Evolutionary conservation across 2,113 vertebrate genomes (phyloP).

Genomic region (Myxocyprinus asiaticus): DNA sequence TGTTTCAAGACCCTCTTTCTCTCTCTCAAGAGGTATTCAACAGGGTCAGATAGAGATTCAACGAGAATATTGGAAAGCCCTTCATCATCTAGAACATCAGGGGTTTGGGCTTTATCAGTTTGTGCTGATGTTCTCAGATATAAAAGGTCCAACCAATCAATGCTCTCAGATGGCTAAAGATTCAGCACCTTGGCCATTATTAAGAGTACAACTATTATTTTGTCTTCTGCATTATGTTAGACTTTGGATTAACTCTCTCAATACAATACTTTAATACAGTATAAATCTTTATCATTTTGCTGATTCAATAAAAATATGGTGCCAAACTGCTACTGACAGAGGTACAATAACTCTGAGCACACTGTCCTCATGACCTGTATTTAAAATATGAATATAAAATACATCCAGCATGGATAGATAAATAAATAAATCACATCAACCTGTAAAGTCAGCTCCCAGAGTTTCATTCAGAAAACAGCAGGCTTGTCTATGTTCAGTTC

Average conservation of each 20-base stretch:
- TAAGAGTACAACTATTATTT: background rate
- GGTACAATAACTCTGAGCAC: no score
- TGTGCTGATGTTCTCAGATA: conserved; percentile 19
- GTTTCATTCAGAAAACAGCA: conserved; percentile 23
- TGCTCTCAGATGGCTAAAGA: conserved; percentile 15
- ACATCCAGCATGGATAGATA: no score
- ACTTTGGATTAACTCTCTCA: no score
- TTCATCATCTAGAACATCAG: conserved; percentile 31
- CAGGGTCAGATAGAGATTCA: conserved; percentile 23
- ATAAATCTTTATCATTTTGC: no score
- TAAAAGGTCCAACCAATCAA: conserved; percentile 26
- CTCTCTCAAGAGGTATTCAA: conserved; percentile 12
- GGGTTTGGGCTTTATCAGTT: conserved; percentile 38
- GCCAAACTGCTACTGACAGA: no score
- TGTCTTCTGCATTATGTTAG: no score
- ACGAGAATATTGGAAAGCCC: conserved; percentile 28
- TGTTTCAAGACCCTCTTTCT: conserved; percentile 20
- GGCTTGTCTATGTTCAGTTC: conserved; percentile 10
- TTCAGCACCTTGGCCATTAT: background rate
- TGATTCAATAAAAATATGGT: no score
- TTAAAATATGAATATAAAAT: no score
- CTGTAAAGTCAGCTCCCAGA: background rate
- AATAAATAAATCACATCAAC: no score
- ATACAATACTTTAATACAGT: no score
- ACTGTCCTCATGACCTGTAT: no score